These are phyloP conservation scores for Etheostoma nigrum DNA, from an alignment of 2,797 vertebrate genomes.

Conservation along the genomic window DNA sequence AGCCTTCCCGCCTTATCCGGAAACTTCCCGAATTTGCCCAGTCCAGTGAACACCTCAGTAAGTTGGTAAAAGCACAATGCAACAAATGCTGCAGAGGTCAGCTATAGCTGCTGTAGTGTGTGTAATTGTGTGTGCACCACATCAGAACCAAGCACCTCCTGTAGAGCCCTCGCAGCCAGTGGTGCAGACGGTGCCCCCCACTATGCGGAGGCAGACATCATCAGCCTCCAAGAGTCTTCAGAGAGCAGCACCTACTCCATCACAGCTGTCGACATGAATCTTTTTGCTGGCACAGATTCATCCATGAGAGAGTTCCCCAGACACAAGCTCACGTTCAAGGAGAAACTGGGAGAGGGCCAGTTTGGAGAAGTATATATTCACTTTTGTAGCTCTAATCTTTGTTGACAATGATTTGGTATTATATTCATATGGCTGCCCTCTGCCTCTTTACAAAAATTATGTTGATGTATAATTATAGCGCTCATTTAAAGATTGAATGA, in stretches of 20 bases:
- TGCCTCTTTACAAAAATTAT: neutral
- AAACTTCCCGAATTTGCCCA: conserved; percentile 92
- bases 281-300: conserved; percentile 91
- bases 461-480: conserved; percentile 14
- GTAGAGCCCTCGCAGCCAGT: conserved; percentile 74
- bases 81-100: neutral
- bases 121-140: conserved; percentile 37
- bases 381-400: conserved; percentile 28
- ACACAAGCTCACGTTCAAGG: conserved; percentile 93
- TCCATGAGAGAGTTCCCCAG: conserved; percentile 94
- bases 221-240: conserved; percentile 91
- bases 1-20: conserved; percentile 92
- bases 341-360: conserved; percentile 97
- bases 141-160: conserved; percentile 64
- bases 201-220: conserved; percentile 96
- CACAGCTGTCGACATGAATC: conserved; percentile 90
- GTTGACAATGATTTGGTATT: conserved; percentile 12
- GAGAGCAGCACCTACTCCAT: conserved; percentile 91
- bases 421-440: neutral
- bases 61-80: conserved; percentile 7
- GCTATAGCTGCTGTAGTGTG: neutral
- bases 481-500: conserved; percentile 8
- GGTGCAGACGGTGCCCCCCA: conserved; percentile 90
- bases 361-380: conserved; percentile 91
- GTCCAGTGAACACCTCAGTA: conserved; percentile 89